These are phyloP conservation scores for Scyliorhinus canicula DNA, from an alignment of 2,797 vertebrate species.

Conservation along the genomic window DNA sequence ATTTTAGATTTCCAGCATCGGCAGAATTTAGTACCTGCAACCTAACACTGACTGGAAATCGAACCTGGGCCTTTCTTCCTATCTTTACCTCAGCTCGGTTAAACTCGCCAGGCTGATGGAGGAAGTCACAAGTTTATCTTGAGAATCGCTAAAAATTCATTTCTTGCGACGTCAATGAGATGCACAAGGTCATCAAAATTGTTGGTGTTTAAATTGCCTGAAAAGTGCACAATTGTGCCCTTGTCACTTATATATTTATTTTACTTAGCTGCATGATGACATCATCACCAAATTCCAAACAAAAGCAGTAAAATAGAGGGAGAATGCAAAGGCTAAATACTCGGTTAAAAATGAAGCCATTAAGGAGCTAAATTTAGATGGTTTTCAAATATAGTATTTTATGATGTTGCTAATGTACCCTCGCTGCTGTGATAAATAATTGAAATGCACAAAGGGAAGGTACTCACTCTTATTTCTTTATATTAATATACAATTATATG, in stretches of 20 bases:
- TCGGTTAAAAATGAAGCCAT: neutral
- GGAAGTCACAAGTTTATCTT: neutral
- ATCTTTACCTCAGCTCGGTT: no score
- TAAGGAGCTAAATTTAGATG: conserved; percentile 28
- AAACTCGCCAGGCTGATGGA: neutral
- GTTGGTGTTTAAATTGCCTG: neutral
- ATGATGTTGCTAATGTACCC: neutral
- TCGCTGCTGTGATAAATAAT: conserved; percentile 20
- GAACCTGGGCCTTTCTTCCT: neutral
- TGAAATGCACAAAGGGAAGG: neutral
- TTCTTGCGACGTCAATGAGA: neutral
- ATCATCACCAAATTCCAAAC: neutral
- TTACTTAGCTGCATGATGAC: neutral
- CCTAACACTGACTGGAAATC: neutral
- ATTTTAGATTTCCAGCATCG: neutral
- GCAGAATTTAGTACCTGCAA: neutral
- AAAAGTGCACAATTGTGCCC: neutral
- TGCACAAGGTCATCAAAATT: neutral
- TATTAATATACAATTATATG: neutral
- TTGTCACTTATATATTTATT: neutral
- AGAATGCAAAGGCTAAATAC: neutral
- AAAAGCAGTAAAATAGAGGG: neutral
- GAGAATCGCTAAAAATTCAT: neutral
- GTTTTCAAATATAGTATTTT: neutral
- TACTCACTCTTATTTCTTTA: neutral